phyloP scores from a whole-genome alignment of 2,888 invertebrate genomes.

The Trissonchulus latispiculum region DNA sequence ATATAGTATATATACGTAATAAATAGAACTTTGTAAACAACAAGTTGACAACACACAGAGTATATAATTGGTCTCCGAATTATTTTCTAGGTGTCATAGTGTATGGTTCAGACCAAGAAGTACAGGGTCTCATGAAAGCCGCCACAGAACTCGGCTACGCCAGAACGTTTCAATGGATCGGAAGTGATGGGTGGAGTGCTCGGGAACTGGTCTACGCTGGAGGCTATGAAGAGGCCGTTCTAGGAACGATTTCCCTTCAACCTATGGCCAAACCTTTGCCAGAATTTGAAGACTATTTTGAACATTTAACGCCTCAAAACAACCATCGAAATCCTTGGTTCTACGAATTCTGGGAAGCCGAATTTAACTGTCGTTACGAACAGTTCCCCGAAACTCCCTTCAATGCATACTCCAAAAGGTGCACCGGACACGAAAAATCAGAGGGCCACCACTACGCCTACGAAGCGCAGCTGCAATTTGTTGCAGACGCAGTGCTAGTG shows the following conservation, averaged over 20 bases:
- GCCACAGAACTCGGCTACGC: slow-evolving; percentile 76
- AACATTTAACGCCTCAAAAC: slow-evolving; percentile 67
- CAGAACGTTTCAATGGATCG: slow-evolving; percentile 84
- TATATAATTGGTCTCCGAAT: background rate
- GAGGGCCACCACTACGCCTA: slow-evolving; percentile 51
- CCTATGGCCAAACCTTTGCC: slow-evolving; percentile 78
- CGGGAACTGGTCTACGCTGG: slow-evolving; percentile 60
- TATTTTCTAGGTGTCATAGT: slow-evolving; percentile 14
- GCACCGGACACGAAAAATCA: slow-evolving; percentile 69
- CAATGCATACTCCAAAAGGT: slow-evolving; percentile 62
- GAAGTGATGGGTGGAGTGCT: slow-evolving; percentile 91
- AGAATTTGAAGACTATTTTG: slow-evolving; percentile 77
- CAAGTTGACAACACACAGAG: no score
- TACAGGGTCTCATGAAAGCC: slow-evolving; percentile 86
- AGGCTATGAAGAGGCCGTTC: slow-evolving; percentile 64
- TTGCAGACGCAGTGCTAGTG: slow-evolving; percentile 88
- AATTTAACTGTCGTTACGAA: slow-evolving; percentile 70
- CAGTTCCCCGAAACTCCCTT: slow-evolving; percentile 57
- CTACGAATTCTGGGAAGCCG: slow-evolving; percentile 87
- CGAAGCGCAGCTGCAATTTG: slow-evolving; percentile 88
- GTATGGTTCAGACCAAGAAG: slow-evolving; percentile 82
- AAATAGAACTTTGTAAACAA: no score
- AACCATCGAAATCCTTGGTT: slow-evolving; percentile 92
- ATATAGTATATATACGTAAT: no score
- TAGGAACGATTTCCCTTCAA: slow-evolving; percentile 82